These are phyloP conservation scores for Oreocharis arfaki DNA, from an alignment of 2,113 vertebrate genomes.

Conservation along the genomic window DNA sequence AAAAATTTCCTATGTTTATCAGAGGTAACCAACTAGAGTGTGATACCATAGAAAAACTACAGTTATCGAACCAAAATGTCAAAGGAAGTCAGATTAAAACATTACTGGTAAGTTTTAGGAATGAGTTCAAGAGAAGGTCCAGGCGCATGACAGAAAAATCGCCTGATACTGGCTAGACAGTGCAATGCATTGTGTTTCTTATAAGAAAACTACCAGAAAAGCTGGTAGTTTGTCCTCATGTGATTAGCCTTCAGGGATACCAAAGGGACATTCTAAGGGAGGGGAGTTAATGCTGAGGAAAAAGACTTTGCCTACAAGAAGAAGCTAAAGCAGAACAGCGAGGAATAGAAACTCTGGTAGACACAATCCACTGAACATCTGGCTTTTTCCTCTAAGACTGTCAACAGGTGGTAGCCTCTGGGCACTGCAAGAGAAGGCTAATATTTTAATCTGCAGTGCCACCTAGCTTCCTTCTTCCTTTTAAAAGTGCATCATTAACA, in stretches of 20 bases:
- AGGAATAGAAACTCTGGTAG: neutral
- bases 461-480: conserved; percentile 20
- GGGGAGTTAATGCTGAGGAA: neutral
- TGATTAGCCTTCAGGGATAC: neutral
- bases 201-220: too few relatives aligned
- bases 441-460: conserved; percentile 39
- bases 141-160: neutral
- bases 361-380: neutral
- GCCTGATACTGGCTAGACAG: neutral
- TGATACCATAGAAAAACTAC: neutral
- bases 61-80: neutral
- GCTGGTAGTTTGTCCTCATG: neutral
- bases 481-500: neutral
- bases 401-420: neutral
- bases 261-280: neutral
- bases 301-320: neutral
- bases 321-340: neutral
- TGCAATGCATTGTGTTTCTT: neutral
- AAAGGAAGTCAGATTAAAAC: neutral
- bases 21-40: neutral
- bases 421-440: neutral
- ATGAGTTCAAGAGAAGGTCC: neutral
- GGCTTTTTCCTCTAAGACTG: neutral
- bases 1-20: neutral
- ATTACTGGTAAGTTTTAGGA: neutral